Base-by-base conservation (phyloP, 2,113 vertebrate genomes). In the Neomonachus schauinslandi region DNA sequence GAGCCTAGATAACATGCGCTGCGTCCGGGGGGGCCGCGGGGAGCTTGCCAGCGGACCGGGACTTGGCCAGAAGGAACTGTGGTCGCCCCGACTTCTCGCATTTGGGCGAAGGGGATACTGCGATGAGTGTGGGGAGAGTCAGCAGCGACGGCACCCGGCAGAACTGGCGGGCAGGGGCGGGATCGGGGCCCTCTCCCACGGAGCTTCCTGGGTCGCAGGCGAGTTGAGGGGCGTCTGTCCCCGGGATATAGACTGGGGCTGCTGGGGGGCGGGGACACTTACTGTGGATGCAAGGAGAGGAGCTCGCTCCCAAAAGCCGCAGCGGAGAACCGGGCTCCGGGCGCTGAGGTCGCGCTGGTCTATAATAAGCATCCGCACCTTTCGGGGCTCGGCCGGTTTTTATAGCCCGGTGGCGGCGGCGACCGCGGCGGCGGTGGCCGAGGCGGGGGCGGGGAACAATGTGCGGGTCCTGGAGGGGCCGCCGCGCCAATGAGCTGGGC, bases 401-500 rank as follows among this genome's bases (percentile, higher is more conserved):
- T 99, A 99, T 99, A 99, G 98, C 92, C 95, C 91, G 87, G 86
- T 91, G 79, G 92, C 92, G 15, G 93, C 92, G 79, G 98, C 96
- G 96, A 94, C 98, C 97, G 98, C 97, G 93, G 97, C 98, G 98
- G 97, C 59, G 85, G 84, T 49, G 95, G 97, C 94, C 91, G 97
- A 87, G 95, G 98, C 98, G 98, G 98, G 98, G 98, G 98, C 98
- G 98, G 98, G 94, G 99, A 99, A 99, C 99, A 99, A 99, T 99
- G 98, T 99, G 95, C 98, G 96, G 94, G 98, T 98, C 98, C 98
- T 97, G 97, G 98, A 97, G 98, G 97, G 97, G 98, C 98, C 74
- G 96, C 21, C 84, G 97, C 95, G 98, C 99, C 99, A 99, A 99
- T 99, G 98, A 99, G 99, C 96, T 94, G 94, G 93, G 81, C 46